A percentile compares a stretch with the other conserved stretches of the same genome.
These are phyloP conservation scores for Xenentodon cancila DNA, from an alignment of 2,797 vertebrate genomes.

Conservation along the genomic window DNA sequence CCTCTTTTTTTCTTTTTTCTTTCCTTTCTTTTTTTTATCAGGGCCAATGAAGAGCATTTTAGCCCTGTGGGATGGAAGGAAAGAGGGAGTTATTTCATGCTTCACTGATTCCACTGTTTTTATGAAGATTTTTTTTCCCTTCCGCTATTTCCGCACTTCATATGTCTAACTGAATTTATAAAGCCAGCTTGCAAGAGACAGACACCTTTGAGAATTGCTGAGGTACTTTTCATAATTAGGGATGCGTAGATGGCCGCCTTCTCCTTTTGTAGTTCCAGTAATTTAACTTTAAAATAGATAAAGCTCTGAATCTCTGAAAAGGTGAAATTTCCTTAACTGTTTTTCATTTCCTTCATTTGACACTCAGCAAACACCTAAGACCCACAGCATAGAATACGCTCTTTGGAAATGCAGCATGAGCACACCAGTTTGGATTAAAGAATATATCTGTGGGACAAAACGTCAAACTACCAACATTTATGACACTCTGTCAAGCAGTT, in stretches of 20 bases:
- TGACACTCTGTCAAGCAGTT: no score
- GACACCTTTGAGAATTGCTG: conserved; percentile 57
- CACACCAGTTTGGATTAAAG: no score
- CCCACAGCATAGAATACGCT: conserved; percentile 62
- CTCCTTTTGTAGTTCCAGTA: conserved; percentile 59
- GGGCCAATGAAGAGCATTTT: conserved; percentile 72
- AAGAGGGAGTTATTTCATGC: conserved; percentile 83
- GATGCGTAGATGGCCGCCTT: conserved; percentile 56
- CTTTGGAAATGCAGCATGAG: conserved; percentile 25
- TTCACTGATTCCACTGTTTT: conserved; percentile 78
- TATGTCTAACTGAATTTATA: conserved; percentile 66
- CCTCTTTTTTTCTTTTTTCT: conserved; percentile 67
- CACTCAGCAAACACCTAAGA: conserved; percentile 74
- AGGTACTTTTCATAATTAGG: conserved; percentile 74
- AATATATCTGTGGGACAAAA: no score
- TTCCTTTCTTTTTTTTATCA: conserved; percentile 75
- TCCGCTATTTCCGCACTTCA: conserved; percentile 42
- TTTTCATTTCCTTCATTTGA: conserved; percentile 73
- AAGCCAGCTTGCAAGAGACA: conserved; percentile 64
- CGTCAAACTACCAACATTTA: no score
- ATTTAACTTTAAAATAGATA: conserved; percentile 76
- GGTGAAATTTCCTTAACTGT: conserved; percentile 71
- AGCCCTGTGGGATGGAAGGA: conserved; percentile 71
- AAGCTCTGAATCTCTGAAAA: conserved; percentile 60
- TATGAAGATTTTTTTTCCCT: conserved; percentile 68